Percentiles rank a stretch among this genome's conserved stretches.
Conservation (phyloP, 2,888 invertebrate genomes). For the Nomada goodeniana region DNA sequence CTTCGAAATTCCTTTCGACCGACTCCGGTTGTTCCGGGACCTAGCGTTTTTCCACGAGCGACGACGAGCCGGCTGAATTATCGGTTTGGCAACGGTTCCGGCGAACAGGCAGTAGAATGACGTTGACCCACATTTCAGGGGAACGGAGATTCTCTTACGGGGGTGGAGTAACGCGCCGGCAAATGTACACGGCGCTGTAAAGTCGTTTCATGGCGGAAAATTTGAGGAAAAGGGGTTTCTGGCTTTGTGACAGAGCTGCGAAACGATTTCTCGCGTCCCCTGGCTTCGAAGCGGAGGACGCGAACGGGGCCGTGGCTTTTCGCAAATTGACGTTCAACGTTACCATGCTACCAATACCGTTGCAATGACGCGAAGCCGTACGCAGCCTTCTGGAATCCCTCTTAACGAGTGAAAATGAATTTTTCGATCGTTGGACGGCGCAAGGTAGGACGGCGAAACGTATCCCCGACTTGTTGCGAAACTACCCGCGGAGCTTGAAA, state of each 20-base stretch:
- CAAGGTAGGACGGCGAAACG: too few species aligned
- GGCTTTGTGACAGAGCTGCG: background rate
- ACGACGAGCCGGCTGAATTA: constrained; percentile 63
- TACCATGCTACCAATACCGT: background rate
- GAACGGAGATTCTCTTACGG: constrained; percentile 54
- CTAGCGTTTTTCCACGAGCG: constrained; percentile 58
- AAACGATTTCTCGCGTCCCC: background rate
- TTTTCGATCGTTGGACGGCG: too few species aligned
- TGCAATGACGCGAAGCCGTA: too few species aligned
- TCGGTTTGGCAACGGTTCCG: constrained; percentile 65
- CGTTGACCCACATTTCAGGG: constrained; percentile 62
- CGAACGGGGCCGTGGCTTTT: background rate
- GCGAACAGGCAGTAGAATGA: constrained; percentile 63
- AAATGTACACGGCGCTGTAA: constrained; percentile 29
- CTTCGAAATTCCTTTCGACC: constrained; percentile 42
- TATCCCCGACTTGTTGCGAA: background rate
- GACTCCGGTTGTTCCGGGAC: constrained; percentile 15
- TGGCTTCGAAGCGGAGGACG: background rate
- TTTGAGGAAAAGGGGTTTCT: background rate
- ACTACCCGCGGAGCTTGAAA: too few species aligned
- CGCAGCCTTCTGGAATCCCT: too few species aligned
- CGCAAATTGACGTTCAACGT: background rate
- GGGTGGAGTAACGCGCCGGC: constrained; percentile 33
- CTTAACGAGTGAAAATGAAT: too few species aligned
- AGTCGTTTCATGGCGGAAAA: background rate